phyloP scores from a whole-genome alignment of 1,140 invertebrate species.

The Dufourea novaeangliae region DNA sequence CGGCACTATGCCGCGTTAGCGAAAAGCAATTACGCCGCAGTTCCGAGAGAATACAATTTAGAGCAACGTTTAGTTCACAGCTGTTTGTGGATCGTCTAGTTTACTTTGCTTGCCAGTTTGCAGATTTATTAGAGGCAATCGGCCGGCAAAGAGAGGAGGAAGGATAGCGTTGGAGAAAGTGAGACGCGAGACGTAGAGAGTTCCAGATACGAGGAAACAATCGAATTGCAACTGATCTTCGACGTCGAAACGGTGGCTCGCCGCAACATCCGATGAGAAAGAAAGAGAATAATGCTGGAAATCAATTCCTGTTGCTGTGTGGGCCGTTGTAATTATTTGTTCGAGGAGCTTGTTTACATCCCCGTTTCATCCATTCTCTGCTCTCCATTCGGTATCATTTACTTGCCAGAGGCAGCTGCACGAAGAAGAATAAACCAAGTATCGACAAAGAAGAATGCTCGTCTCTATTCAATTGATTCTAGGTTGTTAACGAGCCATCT shows the following conservation, averaged over 20 bases:
- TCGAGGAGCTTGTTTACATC: slow-evolving; percentile 3
- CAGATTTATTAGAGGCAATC: slow-evolving; percentile 10
- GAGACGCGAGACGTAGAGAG: not conserved
- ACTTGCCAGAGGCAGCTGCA: not conserved
- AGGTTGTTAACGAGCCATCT: not conserved
- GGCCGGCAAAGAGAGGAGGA: too few relatives aligned
- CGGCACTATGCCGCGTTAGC: not conserved
- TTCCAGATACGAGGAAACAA: not conserved
- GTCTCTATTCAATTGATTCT: not conserved
- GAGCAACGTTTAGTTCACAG: not conserved
- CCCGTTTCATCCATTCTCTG: not conserved
- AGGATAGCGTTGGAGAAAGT: too few relatives aligned
- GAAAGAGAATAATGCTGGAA: slow-evolving; percentile 16
- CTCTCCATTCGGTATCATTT: not conserved
- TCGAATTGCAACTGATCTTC: slow-evolving; percentile 12
- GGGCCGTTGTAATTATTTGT: slow-evolving; percentile 14
- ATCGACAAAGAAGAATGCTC: not conserved
- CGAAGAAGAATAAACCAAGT: not conserved
- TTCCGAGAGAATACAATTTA: slow-evolving; percentile 7
- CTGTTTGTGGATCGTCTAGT: not conserved
- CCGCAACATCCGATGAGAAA: not conserved
- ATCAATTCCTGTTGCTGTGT: not conserved
- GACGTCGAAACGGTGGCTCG: not conserved
- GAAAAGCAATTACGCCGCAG: not conserved
- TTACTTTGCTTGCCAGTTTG: not conserved